phyloP scores from a whole-genome alignment of 2,888 invertebrate genomes.

The Troides helena region DNA sequence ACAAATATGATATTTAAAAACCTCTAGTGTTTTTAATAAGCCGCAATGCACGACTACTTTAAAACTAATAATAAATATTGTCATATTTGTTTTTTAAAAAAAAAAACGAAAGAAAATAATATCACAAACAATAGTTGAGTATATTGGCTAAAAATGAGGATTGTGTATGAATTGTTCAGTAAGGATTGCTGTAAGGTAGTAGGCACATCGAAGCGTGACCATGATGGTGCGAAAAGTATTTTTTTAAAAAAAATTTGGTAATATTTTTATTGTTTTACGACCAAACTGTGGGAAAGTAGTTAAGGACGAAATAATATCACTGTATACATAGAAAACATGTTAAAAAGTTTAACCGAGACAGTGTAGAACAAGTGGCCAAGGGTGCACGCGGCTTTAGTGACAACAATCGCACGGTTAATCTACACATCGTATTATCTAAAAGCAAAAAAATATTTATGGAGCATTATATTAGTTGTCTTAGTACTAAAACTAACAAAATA shows the following conservation, averaged over 20 bases:
- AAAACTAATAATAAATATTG: slow-evolving; percentile 35
- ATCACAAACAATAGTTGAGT: slow-evolving; percentile 36
- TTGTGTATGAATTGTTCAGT: slow-evolving; percentile 32
- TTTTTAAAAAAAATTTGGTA: background rate
- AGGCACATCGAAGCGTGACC: background rate
- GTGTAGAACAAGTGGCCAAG: background rate
- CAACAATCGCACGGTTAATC: background rate
- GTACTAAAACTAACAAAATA: slow-evolving; percentile 11
- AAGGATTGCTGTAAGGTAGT: slow-evolving; percentile 2
- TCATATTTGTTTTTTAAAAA: slow-evolving; percentile 24
- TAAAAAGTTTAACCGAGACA: too few species aligned
- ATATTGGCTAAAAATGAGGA: slow-evolving; percentile 30
- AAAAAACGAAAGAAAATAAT: slow-evolving; percentile 30
- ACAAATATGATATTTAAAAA: slow-evolving; percentile 38
- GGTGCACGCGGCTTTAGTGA: background rate
- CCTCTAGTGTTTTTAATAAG: slow-evolving; percentile 23
- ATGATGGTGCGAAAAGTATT: background rate
- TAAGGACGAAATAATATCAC: too few species aligned
- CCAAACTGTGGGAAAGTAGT: background rate
- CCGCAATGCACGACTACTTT: slow-evolving; percentile 31
- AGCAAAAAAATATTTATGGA: slow-evolving; percentile 16
- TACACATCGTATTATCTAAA: background rate
- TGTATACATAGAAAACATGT: too few species aligned
- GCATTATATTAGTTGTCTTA: background rate
- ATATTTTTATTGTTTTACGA: background rate